Conservation (phyloP, 1,140 invertebrate species). For the Drosophila persimilis region DNA sequence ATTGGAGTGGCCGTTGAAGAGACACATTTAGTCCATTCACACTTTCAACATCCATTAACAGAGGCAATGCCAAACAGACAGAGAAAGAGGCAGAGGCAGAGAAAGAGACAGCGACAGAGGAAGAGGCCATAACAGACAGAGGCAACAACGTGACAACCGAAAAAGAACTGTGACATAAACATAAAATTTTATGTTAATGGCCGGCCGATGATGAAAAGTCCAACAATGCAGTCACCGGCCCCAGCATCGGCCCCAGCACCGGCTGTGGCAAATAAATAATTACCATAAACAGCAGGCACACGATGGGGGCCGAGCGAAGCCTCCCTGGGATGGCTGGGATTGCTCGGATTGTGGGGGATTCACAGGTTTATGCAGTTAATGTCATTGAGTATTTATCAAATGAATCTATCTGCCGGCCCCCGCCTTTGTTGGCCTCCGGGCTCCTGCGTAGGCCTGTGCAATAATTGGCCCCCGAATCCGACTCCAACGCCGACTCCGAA, state of each 20-base stretch:
- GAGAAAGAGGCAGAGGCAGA: too few relatives aligned
- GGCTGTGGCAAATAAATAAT: conserved; percentile 80
- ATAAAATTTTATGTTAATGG: conserved; percentile 81
- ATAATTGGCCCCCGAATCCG: too few relatives aligned
- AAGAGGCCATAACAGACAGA: conserved; percentile 40
- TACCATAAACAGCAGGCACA: conserved; percentile 75
- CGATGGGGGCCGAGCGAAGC: background rate
- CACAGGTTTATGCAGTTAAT: conserved; percentile 19
- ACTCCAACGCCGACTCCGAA: too few relatives aligned
- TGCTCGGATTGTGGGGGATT: conserved; percentile 30
- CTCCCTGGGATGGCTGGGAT: background rate
- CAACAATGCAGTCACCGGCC: conserved; percentile 25
- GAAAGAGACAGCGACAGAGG: too few relatives aligned
- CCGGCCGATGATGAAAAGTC: conserved; percentile 70
- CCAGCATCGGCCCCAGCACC: conserved; percentile 17
- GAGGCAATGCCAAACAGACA: conserved; percentile 57
- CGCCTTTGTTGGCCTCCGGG: too few relatives aligned
- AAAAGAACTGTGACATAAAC: conserved; percentile 61
- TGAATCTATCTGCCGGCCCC: too few relatives aligned
- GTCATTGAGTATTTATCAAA: too few relatives aligned
- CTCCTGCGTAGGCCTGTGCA: too few relatives aligned
- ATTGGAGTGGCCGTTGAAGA: too few relatives aligned
- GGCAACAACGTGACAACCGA: conserved; percentile 35
- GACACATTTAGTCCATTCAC: background rate
- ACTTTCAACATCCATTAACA: conserved; percentile 11